Evolutionary conservation across 1,140 invertebrate species (phyloP), one percentile per base, ranked within the genome.

Genomic region (Prorops nasuta): DNA sequence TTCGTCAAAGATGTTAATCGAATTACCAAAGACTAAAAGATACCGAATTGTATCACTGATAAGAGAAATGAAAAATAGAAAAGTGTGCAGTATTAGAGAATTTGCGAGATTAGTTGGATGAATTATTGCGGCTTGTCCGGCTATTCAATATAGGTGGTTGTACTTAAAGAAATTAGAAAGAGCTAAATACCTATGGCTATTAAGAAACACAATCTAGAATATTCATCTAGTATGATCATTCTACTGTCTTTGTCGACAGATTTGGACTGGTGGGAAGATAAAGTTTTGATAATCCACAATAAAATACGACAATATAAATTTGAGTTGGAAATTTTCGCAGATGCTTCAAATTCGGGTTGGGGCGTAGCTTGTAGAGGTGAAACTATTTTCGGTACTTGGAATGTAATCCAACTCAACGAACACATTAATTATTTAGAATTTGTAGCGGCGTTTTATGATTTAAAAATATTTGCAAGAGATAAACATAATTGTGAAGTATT

Each of bases 241-340:
- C 24, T 12, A 28, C 20, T 28, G 6, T 28, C 4, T 24, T 14
- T 34, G 8, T 22, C 12, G 14, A 17, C 38, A 19, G 56, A 58
- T 41, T 56, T 69, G 15, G 3, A 39, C 3, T 71, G 67, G 66
- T 69, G 65, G 64, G 28, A 17, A 52, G 3, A 36, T 17, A 49
- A 64, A 38, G 52, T 66, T 22, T 18, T 22, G 31, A 39, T 42
- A 16, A 39, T 40, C 10, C 24, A 10, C 9, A 59, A 56, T 17
- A 38, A 51, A 31, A 57, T 63, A 32, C 41, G 34, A 9, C 17
- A 22, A 10, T 18, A 17, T 6, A 35, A 52, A 17, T 54, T 36
- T 38, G 31, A 10, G 0, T 28, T 49, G 6, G 54, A 51, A 36
- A 56, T 60, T 39, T 60, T 48, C 21, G 44, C 54, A 3, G 58